Conservation (phyloP, 1,140 invertebrate species). For the Magallana ariakensis region DNA sequence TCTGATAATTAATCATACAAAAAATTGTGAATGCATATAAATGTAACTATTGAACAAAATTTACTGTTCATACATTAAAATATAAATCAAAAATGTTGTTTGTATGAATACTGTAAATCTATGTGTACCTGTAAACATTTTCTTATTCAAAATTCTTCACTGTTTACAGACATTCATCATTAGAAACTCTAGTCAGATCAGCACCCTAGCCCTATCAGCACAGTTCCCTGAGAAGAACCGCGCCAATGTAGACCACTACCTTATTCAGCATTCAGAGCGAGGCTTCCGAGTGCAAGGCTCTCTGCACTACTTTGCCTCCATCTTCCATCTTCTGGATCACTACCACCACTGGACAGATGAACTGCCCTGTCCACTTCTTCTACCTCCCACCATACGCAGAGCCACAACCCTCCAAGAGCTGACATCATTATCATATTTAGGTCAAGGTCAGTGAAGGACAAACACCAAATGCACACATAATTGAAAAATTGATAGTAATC, state of each 20-base stretch:
- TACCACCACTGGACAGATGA: slow-evolving; percentile 97
- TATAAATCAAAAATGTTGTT: too few relatives aligned
- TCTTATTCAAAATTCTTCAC: background rate
- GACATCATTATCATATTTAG: slow-evolving; percentile 92
- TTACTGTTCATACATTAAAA: too few relatives aligned
- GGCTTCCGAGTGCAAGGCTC: slow-evolving; percentile 94
- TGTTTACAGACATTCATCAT: slow-evolving; percentile 93
- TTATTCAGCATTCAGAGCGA: slow-evolving; percentile 90
- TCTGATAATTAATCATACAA: too few relatives aligned
- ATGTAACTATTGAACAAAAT: too few relatives aligned
- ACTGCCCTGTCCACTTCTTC: slow-evolving; percentile 91
- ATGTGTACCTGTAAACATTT: too few relatives aligned
- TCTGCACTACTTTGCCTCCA: slow-evolving; percentile 93
- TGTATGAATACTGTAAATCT: too few relatives aligned
- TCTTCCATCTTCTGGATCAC: slow-evolving; percentile 94
- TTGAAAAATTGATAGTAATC: too few relatives aligned
- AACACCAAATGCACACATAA: background rate
- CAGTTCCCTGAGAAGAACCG: slow-evolving; percentile 91
- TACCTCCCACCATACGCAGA: slow-evolving; percentile 86
- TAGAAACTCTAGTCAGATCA: slow-evolving; percentile 93
- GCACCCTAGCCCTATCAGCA: slow-evolving; percentile 96
- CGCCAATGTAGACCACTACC: slow-evolving; percentile 95
- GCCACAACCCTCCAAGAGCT: slow-evolving; percentile 94
- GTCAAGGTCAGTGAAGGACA: slow-evolving; percentile 84
- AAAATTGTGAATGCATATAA: too few relatives aligned